A percentile compares a stretch with the other conserved stretches of the same genome.
phyloP scores from a whole-genome alignment of 2,888 invertebrate genomes.

The Strigamia crassipes region DNA sequence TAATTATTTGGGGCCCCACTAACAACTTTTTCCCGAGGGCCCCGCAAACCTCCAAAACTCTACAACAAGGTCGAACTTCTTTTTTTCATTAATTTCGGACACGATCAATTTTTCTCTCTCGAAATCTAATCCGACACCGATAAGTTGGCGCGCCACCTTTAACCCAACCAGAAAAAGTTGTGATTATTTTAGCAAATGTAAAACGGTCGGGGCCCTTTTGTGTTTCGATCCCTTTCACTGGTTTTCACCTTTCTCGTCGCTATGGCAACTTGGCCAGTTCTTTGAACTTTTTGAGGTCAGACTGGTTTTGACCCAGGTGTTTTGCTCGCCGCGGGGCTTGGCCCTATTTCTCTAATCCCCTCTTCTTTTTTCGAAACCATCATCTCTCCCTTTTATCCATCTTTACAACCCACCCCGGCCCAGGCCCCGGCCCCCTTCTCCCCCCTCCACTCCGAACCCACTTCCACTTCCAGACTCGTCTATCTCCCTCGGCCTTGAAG shows the following conservation, averaged over 20 bases:
- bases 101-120: too few relatives aligned
- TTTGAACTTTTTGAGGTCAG: slow-evolving; percentile 35
- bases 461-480: slow-evolving; percentile 1
- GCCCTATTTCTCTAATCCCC: slow-evolving; percentile 22
- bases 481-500: slow-evolving; percentile 29
- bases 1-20: too few relatives aligned
- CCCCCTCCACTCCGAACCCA: neutral
- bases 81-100: too few relatives aligned
- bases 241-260: neutral
- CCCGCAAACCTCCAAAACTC: too few relatives aligned
- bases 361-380: slow-evolving; percentile 21
- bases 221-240: neutral
- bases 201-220: neutral
- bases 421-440: too few relatives aligned
- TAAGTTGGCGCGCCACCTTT: too few relatives aligned
- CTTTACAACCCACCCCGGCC: neutral
- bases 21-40: too few relatives aligned
- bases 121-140: too few relatives aligned
- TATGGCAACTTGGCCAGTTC: neutral
- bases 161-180: too few relatives aligned
- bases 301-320: slow-evolving; percentile 33
- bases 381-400: neutral
- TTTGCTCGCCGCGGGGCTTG: slow-evolving; percentile 18
- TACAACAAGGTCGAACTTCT: too few relatives aligned
- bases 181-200: too few relatives aligned